phyloP scores from a whole-genome alignment of 2,113 vertebrate genomes.

The Porphyrio hochstetteri region DNA sequence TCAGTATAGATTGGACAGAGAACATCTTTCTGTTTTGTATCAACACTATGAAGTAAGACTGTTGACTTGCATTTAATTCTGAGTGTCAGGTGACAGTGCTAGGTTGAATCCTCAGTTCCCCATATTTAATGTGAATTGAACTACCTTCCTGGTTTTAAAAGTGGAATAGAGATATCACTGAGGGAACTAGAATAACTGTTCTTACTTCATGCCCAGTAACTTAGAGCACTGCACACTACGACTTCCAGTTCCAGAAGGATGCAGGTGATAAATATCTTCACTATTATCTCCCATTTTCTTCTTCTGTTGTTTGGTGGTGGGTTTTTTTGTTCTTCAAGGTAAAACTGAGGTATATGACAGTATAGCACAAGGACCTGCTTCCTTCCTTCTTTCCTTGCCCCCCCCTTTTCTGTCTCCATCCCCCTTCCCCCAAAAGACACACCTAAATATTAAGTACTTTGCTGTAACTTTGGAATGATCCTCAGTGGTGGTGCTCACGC shows the following conservation, averaged over 20 bases:
- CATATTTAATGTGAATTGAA: background rate
- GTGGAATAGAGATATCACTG: background rate
- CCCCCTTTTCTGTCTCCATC: no score
- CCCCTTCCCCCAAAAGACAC: background rate
- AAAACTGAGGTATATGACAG: background rate
- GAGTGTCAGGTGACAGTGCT: background rate
- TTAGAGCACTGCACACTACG: background rate
- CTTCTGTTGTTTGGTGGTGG: no score
- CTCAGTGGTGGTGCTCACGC: background rate
- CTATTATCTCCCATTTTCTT: background rate
- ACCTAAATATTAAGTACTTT: background rate
- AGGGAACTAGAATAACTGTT: background rate
- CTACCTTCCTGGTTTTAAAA: background rate
- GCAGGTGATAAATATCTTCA: background rate
- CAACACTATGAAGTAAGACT: background rate
- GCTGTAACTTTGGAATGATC: background rate
- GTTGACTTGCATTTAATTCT: background rate
- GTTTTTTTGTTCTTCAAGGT: background rate
- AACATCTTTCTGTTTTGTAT: background rate
- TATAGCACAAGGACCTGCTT: background rate
- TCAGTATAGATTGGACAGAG: background rate
- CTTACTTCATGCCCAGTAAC: background rate
- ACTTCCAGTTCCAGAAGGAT: background rate
- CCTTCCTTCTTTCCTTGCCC: background rate
- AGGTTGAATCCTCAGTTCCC: background rate